phyloP scores from a whole-genome alignment of 2,113 vertebrate genomes.

The Siniperca knerii region DNA sequence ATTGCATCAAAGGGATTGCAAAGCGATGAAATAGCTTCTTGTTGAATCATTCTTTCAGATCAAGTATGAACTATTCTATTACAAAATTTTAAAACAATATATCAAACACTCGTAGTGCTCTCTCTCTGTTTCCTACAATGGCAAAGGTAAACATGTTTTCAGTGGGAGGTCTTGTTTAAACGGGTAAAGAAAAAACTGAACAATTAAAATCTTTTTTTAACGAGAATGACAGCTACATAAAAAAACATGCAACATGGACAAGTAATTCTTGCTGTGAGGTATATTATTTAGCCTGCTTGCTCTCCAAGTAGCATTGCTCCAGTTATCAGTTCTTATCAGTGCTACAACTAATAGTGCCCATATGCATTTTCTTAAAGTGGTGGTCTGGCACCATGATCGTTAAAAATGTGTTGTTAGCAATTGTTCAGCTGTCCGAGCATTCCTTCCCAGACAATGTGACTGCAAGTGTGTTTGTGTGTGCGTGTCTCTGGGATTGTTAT shows the following conservation, averaged over 20 bases:
- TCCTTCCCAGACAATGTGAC: conserved; percentile 36
- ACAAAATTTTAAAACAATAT: not conserved
- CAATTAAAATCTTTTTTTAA: not conserved
- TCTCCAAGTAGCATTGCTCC: not conserved
- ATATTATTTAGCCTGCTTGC: not conserved
- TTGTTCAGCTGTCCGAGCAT: conserved; percentile 13
- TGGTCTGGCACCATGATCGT: not conserved
- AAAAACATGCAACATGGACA: not conserved
- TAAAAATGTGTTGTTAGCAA: conserved; percentile 7
- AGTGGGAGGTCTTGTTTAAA: conserved; percentile 3
- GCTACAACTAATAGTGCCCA: not conserved
- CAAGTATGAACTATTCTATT: not conserved
- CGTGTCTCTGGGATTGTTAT: conserved; percentile 51
- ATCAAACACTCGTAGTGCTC: not conserved
- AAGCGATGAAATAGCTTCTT: conserved; percentile 12
- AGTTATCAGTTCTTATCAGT: not conserved
- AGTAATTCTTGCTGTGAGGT: not conserved
- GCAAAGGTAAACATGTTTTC: not conserved
- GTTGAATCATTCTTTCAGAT: conserved; percentile 7
- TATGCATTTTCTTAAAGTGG: not conserved
- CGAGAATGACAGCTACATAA: not conserved
- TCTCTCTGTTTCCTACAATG: not conserved
- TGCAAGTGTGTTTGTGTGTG: conserved; percentile 26
- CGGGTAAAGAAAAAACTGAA: not conserved
- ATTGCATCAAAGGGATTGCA: conserved; percentile 34